Percentiles rank a stretch among this genome's conserved stretches.
Evolutionary conservation across 2,888 invertebrate species (phyloP).

Genomic region (Drosophila barbarae): DNA sequence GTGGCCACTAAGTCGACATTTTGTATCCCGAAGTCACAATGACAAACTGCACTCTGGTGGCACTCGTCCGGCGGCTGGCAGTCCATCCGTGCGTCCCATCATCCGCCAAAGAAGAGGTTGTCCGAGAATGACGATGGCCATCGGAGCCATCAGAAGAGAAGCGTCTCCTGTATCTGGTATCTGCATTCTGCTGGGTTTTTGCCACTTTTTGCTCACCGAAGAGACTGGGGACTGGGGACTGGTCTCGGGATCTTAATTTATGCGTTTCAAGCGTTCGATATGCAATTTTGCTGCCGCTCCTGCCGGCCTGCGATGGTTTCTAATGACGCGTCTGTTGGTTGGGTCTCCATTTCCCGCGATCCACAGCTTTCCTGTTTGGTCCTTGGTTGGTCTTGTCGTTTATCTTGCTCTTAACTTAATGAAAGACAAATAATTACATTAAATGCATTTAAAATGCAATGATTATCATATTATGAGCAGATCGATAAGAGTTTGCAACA

Average conservation of each 20-base stretch:
- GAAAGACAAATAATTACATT: slow-evolving; percentile 59
- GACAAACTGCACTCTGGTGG: slow-evolving; percentile 48
- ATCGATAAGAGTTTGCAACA: slow-evolving; percentile 18
- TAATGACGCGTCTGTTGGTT: slow-evolving; percentile 51
- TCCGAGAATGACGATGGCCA: slow-evolving; percentile 34
- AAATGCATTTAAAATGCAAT: slow-evolving; percentile 60
- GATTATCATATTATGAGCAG: slow-evolving; percentile 51
- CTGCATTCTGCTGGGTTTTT: slow-evolving; percentile 54
- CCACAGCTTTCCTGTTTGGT: slow-evolving; percentile 20
- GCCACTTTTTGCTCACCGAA: slow-evolving; percentile 43
- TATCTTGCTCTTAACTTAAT: slow-evolving; percentile 57
- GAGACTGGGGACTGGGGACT: slow-evolving; percentile 24
- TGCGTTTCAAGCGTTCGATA: slow-evolving; percentile 64
- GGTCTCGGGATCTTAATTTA: slow-evolving; percentile 63
- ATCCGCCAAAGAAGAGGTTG: slow-evolving; percentile 10
- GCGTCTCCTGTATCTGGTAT: slow-evolving; percentile 51
- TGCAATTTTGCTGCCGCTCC: slow-evolving; percentile 56
- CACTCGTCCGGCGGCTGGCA: slow-evolving; percentile 29
- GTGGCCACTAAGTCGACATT: neutral
- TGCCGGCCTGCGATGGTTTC: slow-evolving; percentile 47
- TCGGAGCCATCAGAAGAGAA: neutral
- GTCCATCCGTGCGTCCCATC: slow-evolving; percentile 17
- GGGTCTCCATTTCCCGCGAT: neutral
- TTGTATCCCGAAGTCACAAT: slow-evolving; percentile 30
- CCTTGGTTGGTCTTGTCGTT: slow-evolving; percentile 28